phyloP scores from a whole-genome alignment of 2,888 invertebrate species.

The Calephelis perditalis region DNA sequence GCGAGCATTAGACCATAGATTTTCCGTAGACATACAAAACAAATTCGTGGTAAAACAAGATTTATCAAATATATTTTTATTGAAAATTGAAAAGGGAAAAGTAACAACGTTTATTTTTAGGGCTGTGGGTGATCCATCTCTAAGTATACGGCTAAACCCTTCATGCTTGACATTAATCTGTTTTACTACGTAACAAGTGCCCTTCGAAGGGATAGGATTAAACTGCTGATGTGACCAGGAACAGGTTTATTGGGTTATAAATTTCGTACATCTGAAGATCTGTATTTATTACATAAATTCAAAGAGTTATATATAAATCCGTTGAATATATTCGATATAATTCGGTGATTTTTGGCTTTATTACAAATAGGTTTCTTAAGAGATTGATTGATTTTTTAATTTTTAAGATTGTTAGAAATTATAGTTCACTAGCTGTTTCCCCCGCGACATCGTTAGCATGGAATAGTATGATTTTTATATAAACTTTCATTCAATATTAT shows the following conservation, averaged over 20 bases:
- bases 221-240: slow-evolving; percentile 61
- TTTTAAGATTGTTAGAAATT: no score
- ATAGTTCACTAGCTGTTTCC: no score
- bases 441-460: no score
- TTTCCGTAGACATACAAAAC: no score
- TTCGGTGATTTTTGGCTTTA: neutral
- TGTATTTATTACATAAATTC: slow-evolving; percentile 52
- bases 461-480: no score
- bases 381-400: no score
- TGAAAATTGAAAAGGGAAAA: neutral
- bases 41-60: no score
- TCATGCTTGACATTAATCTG: slow-evolving; percentile 26
- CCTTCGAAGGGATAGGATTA: slow-evolving; percentile 46
- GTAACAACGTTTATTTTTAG: neutral
- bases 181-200: slow-evolving; percentile 35
- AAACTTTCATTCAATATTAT: no score
- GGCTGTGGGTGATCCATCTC: neutral
- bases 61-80: no score
- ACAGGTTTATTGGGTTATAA: slow-evolving; percentile 62
- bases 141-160: slow-evolving; percentile 1
- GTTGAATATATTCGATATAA: slow-evolving; percentile 38
- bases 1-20: no score
- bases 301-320: no score
- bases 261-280: slow-evolving; percentile 45
- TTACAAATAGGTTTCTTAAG: no score